These are phyloP conservation scores for Nemotelus nigrinus DNA, from an alignment of 2,888 invertebrate species.

Conservation along the genomic window DNA sequence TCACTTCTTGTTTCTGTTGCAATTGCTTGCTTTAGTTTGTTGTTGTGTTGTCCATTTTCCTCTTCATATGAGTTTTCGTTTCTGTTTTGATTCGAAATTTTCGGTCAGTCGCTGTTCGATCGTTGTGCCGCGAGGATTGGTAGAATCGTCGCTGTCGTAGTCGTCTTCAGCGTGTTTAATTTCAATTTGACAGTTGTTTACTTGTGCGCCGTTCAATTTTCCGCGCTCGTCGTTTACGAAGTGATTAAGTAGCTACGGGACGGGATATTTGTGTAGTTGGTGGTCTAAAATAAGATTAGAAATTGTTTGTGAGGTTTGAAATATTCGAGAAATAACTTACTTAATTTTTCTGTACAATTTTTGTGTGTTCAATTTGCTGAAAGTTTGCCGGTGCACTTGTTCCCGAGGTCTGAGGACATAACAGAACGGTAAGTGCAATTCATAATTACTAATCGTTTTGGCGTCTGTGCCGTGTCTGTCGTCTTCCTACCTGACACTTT, in stretches of 20 bases:
- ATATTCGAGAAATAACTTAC: not conserved
- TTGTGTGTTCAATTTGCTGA: not conserved
- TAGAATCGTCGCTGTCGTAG: too few relatives aligned
- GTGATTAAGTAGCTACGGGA: too few relatives aligned
- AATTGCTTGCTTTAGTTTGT: not conserved
- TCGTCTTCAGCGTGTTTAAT: not conserved
- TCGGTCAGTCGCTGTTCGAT: conserved; percentile 31
- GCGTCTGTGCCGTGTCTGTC: conserved; percentile 12
- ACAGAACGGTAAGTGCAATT: not conserved
- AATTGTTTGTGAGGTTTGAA: too few relatives aligned
- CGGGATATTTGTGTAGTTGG: too few relatives aligned
- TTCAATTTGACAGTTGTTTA: conserved; percentile 27
- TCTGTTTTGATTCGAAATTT: conserved; percentile 32
- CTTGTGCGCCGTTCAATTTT: conserved; percentile 14
- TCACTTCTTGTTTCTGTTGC: not conserved
- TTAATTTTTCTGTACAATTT: not conserved
- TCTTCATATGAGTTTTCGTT: not conserved
- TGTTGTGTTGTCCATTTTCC: not conserved
- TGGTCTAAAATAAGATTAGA: too few relatives aligned
- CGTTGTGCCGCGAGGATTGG: not conserved
- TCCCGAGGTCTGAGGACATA: not conserved
- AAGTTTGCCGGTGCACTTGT: conserved; percentile 2
- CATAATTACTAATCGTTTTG: not conserved
- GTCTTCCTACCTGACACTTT: not conserved
- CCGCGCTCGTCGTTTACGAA: too few relatives aligned